phyloP scores from a whole-genome alignment of 1,140 invertebrate genomes.

The Drosophila arawakana region DNA sequence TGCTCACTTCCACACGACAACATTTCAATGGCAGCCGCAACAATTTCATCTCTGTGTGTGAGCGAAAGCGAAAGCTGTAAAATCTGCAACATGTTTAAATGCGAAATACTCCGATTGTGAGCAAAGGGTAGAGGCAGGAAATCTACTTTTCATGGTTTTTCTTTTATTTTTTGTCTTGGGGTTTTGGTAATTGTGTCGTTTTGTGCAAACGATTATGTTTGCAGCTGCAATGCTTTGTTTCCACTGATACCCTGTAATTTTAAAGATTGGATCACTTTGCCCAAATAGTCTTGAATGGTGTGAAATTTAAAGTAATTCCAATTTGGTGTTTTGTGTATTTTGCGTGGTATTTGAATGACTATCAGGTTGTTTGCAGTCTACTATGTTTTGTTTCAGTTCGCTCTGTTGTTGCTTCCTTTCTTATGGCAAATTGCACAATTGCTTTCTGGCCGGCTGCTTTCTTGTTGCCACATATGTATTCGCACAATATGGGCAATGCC shows the following conservation, averaged over 20 bases:
- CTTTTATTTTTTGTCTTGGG: conserved; percentile 2
- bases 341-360: conserved; percentile 1
- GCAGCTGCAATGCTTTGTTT: conserved; percentile 24
- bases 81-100: conserved; percentile 54
- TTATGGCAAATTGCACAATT: conserved; percentile 59
- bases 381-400: conserved; percentile 33
- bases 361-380: background rate
- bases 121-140: conserved; percentile 13
- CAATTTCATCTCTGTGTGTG: conserved; percentile 47
- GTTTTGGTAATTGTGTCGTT: conserved; percentile 36
- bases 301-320: background rate
- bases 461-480: conserved; percentile 33
- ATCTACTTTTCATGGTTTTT: conserved; percentile 47
- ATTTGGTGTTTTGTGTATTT: background rate
- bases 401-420: conserved; percentile 35
- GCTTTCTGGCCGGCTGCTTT: conserved; percentile 28
- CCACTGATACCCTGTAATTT: conserved; percentile 22
- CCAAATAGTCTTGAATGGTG: background rate
- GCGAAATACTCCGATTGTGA: conserved; percentile 1
- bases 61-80: conserved; percentile 20
- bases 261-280: background rate
- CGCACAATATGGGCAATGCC: conserved; percentile 6
- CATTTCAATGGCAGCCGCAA: conserved; percentile 71
- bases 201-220: conserved; percentile 48
- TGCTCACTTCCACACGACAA: conserved; percentile 74